Base-by-base conservation (phyloP, 37 sponge, comb jelly and placozoan genomes). In the Chondrosia reniformis region DNA sequence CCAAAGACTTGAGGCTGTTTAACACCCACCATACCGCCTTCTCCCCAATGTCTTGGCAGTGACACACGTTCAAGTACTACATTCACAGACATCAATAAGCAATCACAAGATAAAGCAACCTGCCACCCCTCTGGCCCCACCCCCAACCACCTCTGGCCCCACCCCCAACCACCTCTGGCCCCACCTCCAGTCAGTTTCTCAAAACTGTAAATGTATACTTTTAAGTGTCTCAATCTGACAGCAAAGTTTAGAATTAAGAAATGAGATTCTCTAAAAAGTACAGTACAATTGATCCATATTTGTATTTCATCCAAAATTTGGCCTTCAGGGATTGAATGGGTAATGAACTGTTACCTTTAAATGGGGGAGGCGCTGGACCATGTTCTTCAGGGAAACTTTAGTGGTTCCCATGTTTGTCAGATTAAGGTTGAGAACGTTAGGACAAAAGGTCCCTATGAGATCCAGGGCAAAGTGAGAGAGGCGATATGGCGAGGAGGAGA, bases 21-120 rank as follows among this genome's bases (percentile, higher is more conserved):
- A 88, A 45, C 17, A 74, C 75, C 88, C 88, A 88, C 88, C 88
- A 88, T 17, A 88, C 8, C 19, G 37, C 72, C 43, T 69, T 69
- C 44, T 69, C 72, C 32, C 72, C 43, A 36, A 39, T 25, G 24
- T 25, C 10, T 1, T 2, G 17, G 9, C 44, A 69, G 72, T 40
- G 72, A 21, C 42, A 44, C 12, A 69, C 44, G 10, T 34, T 40
- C 37, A 13, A 59, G 22, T 13, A 59, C 61, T 49, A 59, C n/a
- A 13, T 13, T 30, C 8, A 59, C 61, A 59, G 6, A 13, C n/a
- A 59, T 30, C n/a, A 59, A 59, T 13, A 13, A 7, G 4, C 52
- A 15, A 49, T 49, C 10, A 49, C 10, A 49, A 49, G 6, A 59
- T 30, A 59, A 7, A 59, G 30, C 7, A 7, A 59, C 61, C n/a